Conservation (phyloP, 2,797 vertebrate genomes). For the Peromyscus attwateri region DNA sequence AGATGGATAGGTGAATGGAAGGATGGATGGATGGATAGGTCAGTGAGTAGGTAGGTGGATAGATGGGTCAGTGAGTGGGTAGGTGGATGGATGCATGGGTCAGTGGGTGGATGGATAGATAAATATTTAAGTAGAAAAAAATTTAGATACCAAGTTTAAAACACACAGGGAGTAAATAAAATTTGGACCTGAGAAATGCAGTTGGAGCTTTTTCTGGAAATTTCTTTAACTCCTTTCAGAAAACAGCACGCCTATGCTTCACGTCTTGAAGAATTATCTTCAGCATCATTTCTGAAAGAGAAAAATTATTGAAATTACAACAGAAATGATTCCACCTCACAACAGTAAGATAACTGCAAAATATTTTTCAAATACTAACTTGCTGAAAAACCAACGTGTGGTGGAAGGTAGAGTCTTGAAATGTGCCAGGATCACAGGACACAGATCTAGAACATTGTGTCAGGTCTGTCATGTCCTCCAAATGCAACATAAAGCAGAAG, state of each 20-base stretch:
- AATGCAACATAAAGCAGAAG: not conserved
- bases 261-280: conserved; percentile 74
- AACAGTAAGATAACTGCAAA: conserved; percentile 64
- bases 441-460: not conserved
- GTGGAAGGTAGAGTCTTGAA: not conserved
- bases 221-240: not conserved
- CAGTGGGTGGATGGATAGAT: not conserved
- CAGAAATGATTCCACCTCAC: not conserved
- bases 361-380: conserved; percentile 72
- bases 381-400: conserved; percentile 66
- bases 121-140: not conserved
- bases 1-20: not conserved
- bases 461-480: not conserved
- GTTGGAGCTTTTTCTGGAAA: not conserved
- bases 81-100: not conserved
- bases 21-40: not conserved
- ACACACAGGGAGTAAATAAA: too few relatives aligned
- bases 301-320: not conserved
- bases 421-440: not conserved
- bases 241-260: not conserved
- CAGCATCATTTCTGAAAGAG: conserved; percentile 52
- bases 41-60: not conserved
- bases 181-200: not conserved
- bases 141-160: not conserved
- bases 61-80: not conserved